Base-by-base conservation (phyloP, 2,888 invertebrate species). In the Nomada hirtipes region DNA sequence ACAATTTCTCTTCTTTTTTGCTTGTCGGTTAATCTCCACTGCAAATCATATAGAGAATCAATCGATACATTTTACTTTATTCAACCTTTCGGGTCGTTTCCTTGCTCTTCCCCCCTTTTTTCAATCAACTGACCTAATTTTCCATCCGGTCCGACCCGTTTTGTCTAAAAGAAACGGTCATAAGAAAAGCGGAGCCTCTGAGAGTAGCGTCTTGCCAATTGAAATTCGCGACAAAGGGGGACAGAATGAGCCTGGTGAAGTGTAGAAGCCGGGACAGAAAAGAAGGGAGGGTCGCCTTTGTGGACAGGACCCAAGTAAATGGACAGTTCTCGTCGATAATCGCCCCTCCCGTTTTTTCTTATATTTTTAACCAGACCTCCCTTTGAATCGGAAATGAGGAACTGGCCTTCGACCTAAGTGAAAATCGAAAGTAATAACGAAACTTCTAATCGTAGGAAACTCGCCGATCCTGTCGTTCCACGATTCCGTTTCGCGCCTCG, bases 211-310 rank as follows among this genome's bases (percentile, higher is more conserved):
- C 80, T 84, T 79, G 79, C 86, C 88, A 85, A 88, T 88, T 88
- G 88, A 88, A 86, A 88, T 84, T 72, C 57, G 20, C 75, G 69
- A 88, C 85, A 87, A 87, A 87, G 82, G 88, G 26, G 74, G 81
- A 53, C 68, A 81, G 79, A 84, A 79, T 72, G 80, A 82, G 75
- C 76, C 53, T 44, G 73, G 67, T 2, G 44, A 76, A 53, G 69
- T 42, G 63, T 69, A 57, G 53, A 53, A 76, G 36, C 36, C 36
- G 20, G 70, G 23, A 70, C 11, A 71, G 7, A 82, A 57, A 23
- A 59, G 26, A 57, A 23, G 23, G 59, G 71, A 26, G 71, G 78
- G 76, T 73, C 69, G 77, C 81, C 82, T 88, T 86, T 86, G 82
- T 82, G 72, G 64, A 74, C 74, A 68, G 63, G 71, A 76, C 65